Evolutionary conservation across 2,113 vertebrate species (phyloP), one percentile per base, ranked within the genome.

Genomic region (Semicossyphus pulcher): DNA sequence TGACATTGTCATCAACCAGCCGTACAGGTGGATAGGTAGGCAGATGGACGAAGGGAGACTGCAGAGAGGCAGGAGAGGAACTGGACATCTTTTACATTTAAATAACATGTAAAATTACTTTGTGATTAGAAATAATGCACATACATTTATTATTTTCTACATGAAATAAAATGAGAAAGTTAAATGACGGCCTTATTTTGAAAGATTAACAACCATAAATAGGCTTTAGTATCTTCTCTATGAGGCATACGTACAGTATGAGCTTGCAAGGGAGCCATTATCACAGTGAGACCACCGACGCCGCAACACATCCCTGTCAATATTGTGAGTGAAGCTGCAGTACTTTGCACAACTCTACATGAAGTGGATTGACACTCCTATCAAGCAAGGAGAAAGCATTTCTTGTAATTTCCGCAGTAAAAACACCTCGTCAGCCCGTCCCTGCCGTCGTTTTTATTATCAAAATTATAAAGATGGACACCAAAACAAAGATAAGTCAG

Each of bases 381-480:
- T 90, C 80, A 79, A 80, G 87, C 90, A 71, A 74, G 81, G 51
- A 66, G 86, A 89, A 84, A 89, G 63, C 32, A 66, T 89, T 90
- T 70, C 70, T 76, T 58, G 82, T 84, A 54, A 90, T 92, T 91
- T 91, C 87, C 72, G 65, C 78, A 61, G 71, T 66, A 84, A 88
- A 90, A 85, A 87, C 80, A 84, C 83, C 77, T 85, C 59, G 41
- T 84, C 91, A 89, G 89, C 75, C 87, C 72, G 79, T 85, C 81
- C 68, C 70, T 47, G 84, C 87, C 91, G 58, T 90, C 16, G 65
- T 85, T 85, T 86, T 79, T 70, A 88, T 91, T 84, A 90, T 92
- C 76, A 86, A 88, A 85, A 89, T 81, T n/a, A n/a, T n/a, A n/a
- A 72, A 89, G 92, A 93, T 86, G 92, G 91, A 90, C 86, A 81